A percentile compares a stretch with the other conserved stretches of the same genome.
Conservation (phyloP, 2,888 invertebrate species). For the Harpalus rufipes region DNA sequence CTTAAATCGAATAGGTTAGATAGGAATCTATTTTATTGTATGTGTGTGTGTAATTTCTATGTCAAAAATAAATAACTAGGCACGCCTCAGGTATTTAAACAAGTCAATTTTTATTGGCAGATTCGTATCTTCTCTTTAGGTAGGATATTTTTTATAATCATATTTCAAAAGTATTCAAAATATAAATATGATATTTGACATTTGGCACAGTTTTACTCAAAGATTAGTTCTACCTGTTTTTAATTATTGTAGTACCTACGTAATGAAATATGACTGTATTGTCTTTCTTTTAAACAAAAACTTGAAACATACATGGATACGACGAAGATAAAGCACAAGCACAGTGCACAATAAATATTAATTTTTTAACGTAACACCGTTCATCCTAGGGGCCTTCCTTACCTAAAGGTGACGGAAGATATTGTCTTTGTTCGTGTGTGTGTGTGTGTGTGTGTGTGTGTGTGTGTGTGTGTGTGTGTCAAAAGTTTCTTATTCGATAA, state of each 20-base stretch:
- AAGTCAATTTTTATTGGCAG: conserved; percentile 66
- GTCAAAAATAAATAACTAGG: conserved; percentile 62
- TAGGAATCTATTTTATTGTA: conserved; percentile 33
- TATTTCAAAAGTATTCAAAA: not conserved
- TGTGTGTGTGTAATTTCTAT: conserved; percentile 59
- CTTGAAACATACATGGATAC: no score
- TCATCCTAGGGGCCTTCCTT: no score
- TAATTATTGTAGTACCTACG: not conserved
- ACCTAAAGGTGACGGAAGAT: no score
- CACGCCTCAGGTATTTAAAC: conserved; percentile 52
- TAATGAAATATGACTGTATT: no score
- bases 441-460: no score
- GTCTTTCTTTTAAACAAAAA: no score
- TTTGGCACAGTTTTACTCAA: not conserved
- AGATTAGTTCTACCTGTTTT: not conserved
- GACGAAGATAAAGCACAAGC: no score
- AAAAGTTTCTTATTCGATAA: no score
- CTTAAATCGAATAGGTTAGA: conserved; percentile 24
- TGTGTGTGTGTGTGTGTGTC: no score
- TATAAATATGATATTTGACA: not conserved
- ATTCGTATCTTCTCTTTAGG: conserved; percentile 52
- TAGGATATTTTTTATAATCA: conserved; percentile 19
- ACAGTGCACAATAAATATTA: no score
- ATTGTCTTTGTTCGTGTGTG: no score
- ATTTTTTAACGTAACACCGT: no score